These are phyloP conservation scores for Armadillidium nasatum DNA, from an alignment of 1,140 invertebrate genomes.

Conservation along the genomic window DNA sequence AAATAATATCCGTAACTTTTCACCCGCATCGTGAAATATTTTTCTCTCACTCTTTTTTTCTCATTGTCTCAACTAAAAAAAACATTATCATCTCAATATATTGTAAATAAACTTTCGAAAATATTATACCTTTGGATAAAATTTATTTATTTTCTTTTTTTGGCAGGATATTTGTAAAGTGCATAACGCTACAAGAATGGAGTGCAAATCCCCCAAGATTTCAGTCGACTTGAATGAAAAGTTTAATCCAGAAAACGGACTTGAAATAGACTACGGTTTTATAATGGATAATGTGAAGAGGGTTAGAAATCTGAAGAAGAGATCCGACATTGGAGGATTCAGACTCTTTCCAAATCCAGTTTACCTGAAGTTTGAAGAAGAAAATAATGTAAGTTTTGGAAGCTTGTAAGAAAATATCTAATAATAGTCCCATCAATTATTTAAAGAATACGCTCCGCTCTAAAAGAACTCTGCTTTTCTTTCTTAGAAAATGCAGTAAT, in stretches of 20 bases:
- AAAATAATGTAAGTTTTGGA: slow-evolving; percentile 48
- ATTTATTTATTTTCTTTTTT: slow-evolving; percentile 36
- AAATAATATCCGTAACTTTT: too few species aligned
- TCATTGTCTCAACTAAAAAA: too few species aligned
- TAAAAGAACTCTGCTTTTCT: too few species aligned
- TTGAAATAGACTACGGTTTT: slow-evolving; percentile 81
- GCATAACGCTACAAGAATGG: slow-evolving; percentile 71
- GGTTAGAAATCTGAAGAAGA: slow-evolving; percentile 71
- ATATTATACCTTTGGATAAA: not conserved
- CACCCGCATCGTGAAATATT: too few species aligned
- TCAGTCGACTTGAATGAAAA: slow-evolving; percentile 62
- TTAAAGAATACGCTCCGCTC: too few species aligned
- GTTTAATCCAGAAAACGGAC: slow-evolving; percentile 56
- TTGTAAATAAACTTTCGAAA: not conserved
- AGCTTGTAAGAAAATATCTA: too few species aligned
- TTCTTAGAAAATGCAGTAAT: too few species aligned
- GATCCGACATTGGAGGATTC: slow-evolving; percentile 60
- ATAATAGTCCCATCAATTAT: too few species aligned
- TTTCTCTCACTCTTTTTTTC: too few species aligned
- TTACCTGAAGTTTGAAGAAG: slow-evolving; percentile 81
- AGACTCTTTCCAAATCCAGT: slow-evolving; percentile 85
- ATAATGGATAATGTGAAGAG: slow-evolving; percentile 85
- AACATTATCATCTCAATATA: too few species aligned
- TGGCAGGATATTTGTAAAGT: slow-evolving; percentile 64
- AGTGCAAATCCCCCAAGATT: slow-evolving; percentile 75